Percentiles rank a stretch among this genome's conserved stretches.
Evolutionary conservation across 2,797 vertebrate genomes (phyloP).

Genomic region (Pristis pectinata): DNA sequence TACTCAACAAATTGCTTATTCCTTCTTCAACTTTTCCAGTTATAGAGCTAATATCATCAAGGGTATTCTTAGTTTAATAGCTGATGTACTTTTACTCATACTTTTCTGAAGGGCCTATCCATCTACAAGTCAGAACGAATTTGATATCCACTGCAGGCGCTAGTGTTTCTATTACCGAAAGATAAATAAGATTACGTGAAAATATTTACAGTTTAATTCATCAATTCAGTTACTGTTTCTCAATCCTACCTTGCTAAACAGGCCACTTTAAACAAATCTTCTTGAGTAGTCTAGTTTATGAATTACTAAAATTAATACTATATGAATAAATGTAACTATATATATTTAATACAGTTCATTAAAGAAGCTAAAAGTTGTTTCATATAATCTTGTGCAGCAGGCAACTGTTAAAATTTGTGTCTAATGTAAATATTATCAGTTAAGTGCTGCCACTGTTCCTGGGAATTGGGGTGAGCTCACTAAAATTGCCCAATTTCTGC

Average conservation of each 20-base stretch:
- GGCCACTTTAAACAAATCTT: background rate
- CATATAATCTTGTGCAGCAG: background rate
- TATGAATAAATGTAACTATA: background rate
- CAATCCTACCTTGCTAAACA: background rate
- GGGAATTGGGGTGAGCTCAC: background rate
- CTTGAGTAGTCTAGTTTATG: background rate
- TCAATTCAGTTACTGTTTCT: background rate
- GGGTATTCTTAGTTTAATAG: background rate
- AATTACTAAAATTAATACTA: conserved; percentile 6
- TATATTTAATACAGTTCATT: background rate
- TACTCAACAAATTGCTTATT: background rate
- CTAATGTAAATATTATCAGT: background rate
- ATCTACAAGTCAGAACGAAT: background rate
- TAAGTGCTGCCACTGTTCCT: background rate
- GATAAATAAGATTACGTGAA: background rate
- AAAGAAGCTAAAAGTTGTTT: background rate
- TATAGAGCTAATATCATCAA: background rate
- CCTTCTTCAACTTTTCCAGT: background rate
- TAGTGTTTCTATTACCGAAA: background rate
- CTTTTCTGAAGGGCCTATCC: background rate
- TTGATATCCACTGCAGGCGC: background rate
- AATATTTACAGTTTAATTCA: background rate
- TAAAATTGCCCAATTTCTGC: background rate
- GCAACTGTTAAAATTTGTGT: background rate
- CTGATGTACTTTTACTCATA: background rate